Percentiles rank a stretch among this genome's conserved stretches.
phyloP scores from a whole-genome alignment of 2,113 vertebrate species.

The Candoia aspera region DNA sequence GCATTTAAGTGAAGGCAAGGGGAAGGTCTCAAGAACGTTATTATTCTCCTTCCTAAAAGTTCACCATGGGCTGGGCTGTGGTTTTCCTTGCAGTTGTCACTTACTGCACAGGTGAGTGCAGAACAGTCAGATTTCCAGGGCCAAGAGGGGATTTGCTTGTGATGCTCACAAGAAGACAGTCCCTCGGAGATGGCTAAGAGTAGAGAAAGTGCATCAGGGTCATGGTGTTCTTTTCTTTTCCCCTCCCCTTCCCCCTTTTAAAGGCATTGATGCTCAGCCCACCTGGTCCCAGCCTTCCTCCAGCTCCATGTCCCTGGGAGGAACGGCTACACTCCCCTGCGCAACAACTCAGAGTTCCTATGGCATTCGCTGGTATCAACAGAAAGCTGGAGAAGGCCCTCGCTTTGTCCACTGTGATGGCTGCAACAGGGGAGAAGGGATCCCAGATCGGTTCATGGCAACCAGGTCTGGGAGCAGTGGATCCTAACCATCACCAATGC shows the following conservation, averaged over 20 bases:
- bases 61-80: background rate
- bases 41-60: fast-evolving
- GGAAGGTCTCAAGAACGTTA: background rate
- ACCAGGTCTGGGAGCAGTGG: too few relatives aligned
- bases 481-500: too few relatives aligned
- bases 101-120: background rate
- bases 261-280: background rate
- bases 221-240: fast-evolving
- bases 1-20: background rate
- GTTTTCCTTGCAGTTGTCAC: background rate
- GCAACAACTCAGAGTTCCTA: background rate
- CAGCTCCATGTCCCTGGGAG: background rate
- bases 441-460: too few relatives aligned
- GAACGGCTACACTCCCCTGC: fast-evolving
- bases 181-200: background rate
- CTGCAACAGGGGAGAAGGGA: background rate
- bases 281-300: background rate
- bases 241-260: background rate
- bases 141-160: background rate
- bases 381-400: background rate
- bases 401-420: background rate
- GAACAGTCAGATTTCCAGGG: background rate
- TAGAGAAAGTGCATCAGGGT: background rate
- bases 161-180: background rate
- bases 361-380: background rate